Conservation (phyloP, 2,888 invertebrate species). For the Drepana falcataria region DNA sequence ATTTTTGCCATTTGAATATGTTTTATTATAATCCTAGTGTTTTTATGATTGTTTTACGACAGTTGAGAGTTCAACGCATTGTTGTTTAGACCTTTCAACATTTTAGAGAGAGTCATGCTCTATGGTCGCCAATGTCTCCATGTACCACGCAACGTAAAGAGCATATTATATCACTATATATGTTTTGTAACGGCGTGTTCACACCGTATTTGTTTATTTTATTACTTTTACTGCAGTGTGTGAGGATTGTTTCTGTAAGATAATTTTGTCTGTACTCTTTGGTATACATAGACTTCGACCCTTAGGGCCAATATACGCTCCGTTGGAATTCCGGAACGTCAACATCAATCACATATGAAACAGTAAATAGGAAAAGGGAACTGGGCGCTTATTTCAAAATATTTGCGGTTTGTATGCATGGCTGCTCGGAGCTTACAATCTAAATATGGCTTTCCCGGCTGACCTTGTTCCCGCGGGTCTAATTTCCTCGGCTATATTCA, state of each 20-base stretch:
- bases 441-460: constrained; percentile 16
- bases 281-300: too few relatives aligned
- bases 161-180: not conserved
- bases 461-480: constrained; percentile 29
- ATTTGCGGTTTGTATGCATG: not conserved
- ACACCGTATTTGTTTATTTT: not conserved
- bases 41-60: too few relatives aligned
- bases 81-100: too few relatives aligned
- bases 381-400: not conserved
- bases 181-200: not conserved
- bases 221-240: not conserved
- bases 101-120: too few relatives aligned
- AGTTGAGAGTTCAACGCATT: too few relatives aligned
- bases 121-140: not conserved
- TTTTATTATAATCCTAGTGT: too few relatives aligned
- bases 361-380: too few relatives aligned
- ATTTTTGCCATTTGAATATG: too few relatives aligned
- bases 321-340: too few relatives aligned
- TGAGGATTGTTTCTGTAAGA: not conserved
- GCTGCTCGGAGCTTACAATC: not conserved
- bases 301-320: too few relatives aligned
- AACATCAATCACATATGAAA: too few relatives aligned
- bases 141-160: not conserved
- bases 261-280: not conserved
- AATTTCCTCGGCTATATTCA: constrained; percentile 19